A percentile compares a stretch with the other conserved stretches of the same genome.
Evolutionary conservation across 2,888 invertebrate genomes (phyloP).

Genomic region (Pollenia griseotomentosa): DNA sequence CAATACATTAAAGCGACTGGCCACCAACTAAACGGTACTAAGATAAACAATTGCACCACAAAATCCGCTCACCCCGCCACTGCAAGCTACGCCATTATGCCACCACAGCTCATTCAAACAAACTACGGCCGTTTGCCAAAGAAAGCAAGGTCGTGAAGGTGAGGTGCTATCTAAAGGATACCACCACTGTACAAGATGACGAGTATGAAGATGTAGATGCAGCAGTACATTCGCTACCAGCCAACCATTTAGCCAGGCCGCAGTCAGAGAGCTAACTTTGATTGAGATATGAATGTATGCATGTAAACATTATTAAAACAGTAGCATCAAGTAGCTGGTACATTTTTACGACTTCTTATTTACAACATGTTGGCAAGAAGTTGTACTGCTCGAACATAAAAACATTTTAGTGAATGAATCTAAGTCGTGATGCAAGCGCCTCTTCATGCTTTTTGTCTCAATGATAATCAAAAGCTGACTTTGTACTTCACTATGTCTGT

Average conservation of each 20-base stretch:
- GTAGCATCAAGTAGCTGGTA: slow-evolving; percentile 73
- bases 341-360: slow-evolving; percentile 65
- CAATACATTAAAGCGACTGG: slow-evolving; percentile 29
- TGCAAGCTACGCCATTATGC: slow-evolving; percentile 6
- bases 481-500: slow-evolving; percentile 31
- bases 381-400: slow-evolving; percentile 16
- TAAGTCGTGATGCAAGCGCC: slow-evolving; percentile 61
- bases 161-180: slow-evolving; percentile 74
- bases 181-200: slow-evolving; percentile 6
- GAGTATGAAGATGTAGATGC: slow-evolving; percentile 55
- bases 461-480: slow-evolving; percentile 69
- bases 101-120: slow-evolving; percentile 22
- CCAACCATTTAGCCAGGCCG: slow-evolving; percentile 5
- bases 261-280: slow-evolving; percentile 59
- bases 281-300: slow-evolving; percentile 75
- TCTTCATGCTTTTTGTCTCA: slow-evolving; percentile 66
- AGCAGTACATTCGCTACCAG: not conserved
- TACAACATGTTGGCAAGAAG: slow-evolving; percentile 62
- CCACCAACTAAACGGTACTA: slow-evolving; percentile 58
- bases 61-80: slow-evolving; percentile 30
- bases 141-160: slow-evolving; percentile 77
- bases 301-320: slow-evolving; percentile 76
- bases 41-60: slow-evolving; percentile 64
- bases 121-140: slow-evolving; percentile 45
- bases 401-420: slow-evolving; percentile 55